Base-by-base conservation (phyloP, 2,888 invertebrate species). In the Apotomis capreana region DNA sequence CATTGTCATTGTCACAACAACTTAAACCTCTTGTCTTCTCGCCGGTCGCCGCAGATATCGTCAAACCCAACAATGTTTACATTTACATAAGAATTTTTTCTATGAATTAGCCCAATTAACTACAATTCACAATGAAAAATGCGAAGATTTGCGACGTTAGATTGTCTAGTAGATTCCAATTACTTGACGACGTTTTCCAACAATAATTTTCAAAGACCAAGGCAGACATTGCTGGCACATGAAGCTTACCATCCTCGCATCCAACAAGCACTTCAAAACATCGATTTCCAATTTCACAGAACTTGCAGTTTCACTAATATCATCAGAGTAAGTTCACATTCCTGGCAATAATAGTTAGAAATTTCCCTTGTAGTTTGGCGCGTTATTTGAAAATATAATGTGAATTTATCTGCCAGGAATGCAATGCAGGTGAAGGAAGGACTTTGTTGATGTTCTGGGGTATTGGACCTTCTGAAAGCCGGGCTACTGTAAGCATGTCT, bases 381-480 rank as follows among this genome's bases (percentile, higher is more conserved):
- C 44, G 15, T 5, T 52, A 37, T 63, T 37, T 63, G 8, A 62
- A 62, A 49, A 36, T 36, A 49, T 61, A 54, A 3, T 49, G 5
- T 10, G 52, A 49, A 15, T 59, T 61, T 70, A 68, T 73, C 12
- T 13, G n/a, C 3, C 80, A 92, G 92, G 91, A 90, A 70, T 89
- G 89, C 79, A 83, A 89, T 84, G 89, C 86, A 69, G 84, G 83
- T 52, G 90, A 90, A 73, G 87, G 89, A 12, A 87, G 89, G 75
- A 90, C 89, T 4, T 76, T 91, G 78, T 78, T 90, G 79, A 89
- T 89, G 85, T 91, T 86, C 81, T 91, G 91, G 90, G 89, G 89
- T 76, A 81, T 83, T 77, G 81, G 83, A 61, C 82, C 82, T 76
- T 87, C 88, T 13, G 90, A 90, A 57, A 91, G 92, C 80, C 83